phyloP scores from a whole-genome alignment of 2,888 invertebrate species.

The Lithophane ornitopus region DNA sequence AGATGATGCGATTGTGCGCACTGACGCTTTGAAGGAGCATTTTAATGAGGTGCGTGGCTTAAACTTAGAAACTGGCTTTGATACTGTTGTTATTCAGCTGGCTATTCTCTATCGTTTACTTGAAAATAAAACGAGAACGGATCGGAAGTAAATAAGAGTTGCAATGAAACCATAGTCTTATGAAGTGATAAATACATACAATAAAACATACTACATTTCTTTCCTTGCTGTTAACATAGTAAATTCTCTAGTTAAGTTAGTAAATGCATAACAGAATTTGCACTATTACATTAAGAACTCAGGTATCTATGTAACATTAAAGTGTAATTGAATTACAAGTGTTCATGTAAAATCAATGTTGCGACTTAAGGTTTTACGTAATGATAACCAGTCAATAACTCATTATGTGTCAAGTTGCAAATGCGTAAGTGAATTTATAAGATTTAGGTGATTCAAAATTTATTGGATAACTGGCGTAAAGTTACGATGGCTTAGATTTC shows the following conservation, averaged over 20 bases:
- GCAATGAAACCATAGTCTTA: background rate
- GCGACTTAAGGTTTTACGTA: conserved; percentile 38
- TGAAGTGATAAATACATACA: background rate
- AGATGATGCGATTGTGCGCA: conserved; percentile 72
- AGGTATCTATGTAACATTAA: background rate
- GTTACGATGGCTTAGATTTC: conserved; percentile 27
- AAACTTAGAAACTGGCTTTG: conserved; percentile 45
- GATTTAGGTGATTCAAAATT: conserved; percentile 32
- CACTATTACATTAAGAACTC: background rate
- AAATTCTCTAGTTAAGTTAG: background rate
- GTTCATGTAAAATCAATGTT: conserved; percentile 37
- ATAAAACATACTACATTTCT: no score
- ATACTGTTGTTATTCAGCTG: conserved; percentile 33
- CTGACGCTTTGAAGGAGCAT: conserved; percentile 70
- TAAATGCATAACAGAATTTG: background rate
- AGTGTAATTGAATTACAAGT: conserved; percentile 49
- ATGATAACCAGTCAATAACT: conserved; percentile 41
- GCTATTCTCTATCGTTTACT: background rate
- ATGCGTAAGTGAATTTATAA: conserved; percentile 39
- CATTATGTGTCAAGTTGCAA: conserved; percentile 33
- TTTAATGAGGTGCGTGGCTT: conserved; percentile 68
- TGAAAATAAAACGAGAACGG: background rate
- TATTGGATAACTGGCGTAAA: conserved; percentile 22
- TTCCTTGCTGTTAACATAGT: background rate
- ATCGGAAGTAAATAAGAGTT: no score